Base-by-base conservation (phyloP, 2,888 invertebrate species). In the Ptychoptera contaminata region DNA sequence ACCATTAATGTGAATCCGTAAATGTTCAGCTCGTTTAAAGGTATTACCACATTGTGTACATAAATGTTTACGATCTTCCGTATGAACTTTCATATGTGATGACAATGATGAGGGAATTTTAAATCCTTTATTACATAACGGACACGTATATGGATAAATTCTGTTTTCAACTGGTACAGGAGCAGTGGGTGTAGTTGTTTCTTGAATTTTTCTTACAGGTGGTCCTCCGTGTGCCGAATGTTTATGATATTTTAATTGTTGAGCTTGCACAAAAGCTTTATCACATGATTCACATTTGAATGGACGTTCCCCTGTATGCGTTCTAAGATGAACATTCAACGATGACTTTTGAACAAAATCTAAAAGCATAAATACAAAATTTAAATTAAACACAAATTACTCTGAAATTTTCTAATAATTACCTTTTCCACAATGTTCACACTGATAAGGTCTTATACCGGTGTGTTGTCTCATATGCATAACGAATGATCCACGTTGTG, bases 401-500 rank as follows among this genome's bases (percentile, higher is more conserved):
- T n/a, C n/a, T 37, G n/a, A 12, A 8, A 12, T 5, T 12, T 5
- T 37, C 23, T 23, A 23, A 23, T 12, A 37, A 4, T 16, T 16
- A 10, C 23, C 23, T 42, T 50, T 50, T 11, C 50, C 50, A 37
- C 50, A 50, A n/a, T 47, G 29, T 38, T 50, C 48, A 34, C 50
- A 50, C 23, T 50, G 50, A 48, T 46, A 50, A 11, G 48, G 48
- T 8, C 50, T 46, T 8, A 46, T 14, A 12, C 47, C 47, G 30
- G 46, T 38, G 30, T 50, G 50, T 14, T 44, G 47, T n/a, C 47
- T 42, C 48, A 49, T 49, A 45, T 50, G 50, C 49, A 50, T 47
- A 4, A 42, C 38, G 16, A 36, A 49, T 30, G 50, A 43, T 9
- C 48, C 45, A n/a, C 48, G 47, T 38, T 49, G 50, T 23, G 42